Percentiles rank a stretch among this genome's conserved stretches.
phyloP scores from a whole-genome alignment of 2,888 invertebrate species.

The Orthosia gothica region DNA sequence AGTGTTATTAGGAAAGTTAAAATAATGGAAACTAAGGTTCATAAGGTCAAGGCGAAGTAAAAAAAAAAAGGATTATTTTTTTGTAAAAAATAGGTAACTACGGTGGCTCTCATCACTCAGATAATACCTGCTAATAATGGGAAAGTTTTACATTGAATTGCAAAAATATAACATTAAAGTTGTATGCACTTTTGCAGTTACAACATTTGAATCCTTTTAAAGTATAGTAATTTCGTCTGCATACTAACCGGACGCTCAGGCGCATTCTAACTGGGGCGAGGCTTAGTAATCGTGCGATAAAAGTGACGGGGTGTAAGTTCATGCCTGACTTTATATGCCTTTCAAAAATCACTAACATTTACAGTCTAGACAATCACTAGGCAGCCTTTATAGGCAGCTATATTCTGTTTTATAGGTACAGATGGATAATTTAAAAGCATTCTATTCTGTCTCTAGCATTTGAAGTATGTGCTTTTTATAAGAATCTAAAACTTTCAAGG shows the following conservation, averaged over 20 bases:
- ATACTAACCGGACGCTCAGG: not conserved
- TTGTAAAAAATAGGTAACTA: too few species aligned
- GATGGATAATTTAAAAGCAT: not conserved
- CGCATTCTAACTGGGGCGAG: constrained; percentile 7
- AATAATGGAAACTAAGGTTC: too few species aligned
- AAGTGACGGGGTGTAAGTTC: constrained; percentile 40
- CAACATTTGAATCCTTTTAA: not conserved
- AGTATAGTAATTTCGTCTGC: not conserved
- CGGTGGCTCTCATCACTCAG: too few species aligned
- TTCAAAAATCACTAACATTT: constrained; percentile 27
- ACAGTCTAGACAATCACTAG: constrained; percentile 8
- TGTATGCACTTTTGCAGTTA: too few species aligned
- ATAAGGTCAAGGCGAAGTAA: too few species aligned
- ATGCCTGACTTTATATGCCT: not conserved
- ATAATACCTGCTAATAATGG: too few species aligned
- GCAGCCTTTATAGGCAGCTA: not conserved
- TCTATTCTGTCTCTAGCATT: not conserved
- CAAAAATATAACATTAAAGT: too few species aligned
- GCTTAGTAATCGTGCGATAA: constrained; percentile 13
- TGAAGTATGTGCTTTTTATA: not conserved
- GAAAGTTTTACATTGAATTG: too few species aligned
- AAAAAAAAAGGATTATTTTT: too few species aligned
- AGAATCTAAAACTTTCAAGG: too few species aligned
- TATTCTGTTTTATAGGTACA: not conserved
- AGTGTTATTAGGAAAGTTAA: not conserved